Evolutionary conservation across 2,113 vertebrate species (phyloP).

Genomic region (Tretioscincus oriximinensis): DNA sequence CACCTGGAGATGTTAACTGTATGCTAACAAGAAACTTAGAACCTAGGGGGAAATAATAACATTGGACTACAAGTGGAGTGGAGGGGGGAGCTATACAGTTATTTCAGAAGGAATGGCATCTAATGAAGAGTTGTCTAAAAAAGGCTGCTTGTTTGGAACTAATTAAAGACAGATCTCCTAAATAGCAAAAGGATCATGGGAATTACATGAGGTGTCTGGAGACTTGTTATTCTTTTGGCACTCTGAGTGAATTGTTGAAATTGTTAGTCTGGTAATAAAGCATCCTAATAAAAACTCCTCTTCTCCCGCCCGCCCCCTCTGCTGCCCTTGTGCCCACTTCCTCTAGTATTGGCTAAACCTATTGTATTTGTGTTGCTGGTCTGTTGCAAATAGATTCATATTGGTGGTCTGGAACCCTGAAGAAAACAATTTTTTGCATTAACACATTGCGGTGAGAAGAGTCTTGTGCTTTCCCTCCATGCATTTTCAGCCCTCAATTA

Average conservation of each 20-base stretch:
- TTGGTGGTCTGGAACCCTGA: constrained; percentile 73
- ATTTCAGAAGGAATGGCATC: constrained; percentile 70
- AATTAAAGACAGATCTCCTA: constrained; percentile 79
- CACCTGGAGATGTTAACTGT: constrained; percentile 72
- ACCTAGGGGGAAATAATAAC: constrained; percentile 62
- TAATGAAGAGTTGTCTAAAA: constrained; percentile 68
- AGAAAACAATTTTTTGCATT: constrained; percentile 77
- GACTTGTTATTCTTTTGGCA: constrained; percentile 67
- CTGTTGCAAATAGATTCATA: constrained; percentile 74
- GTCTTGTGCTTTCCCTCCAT: constrained; percentile 79
- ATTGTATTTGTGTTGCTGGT: constrained; percentile 56
- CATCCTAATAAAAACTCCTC: constrained; percentile 68
- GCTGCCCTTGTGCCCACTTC: constrained; percentile 6
- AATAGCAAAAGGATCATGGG: constrained; percentile 78
- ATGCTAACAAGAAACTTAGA: constrained; percentile 68
- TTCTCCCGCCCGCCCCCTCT: constrained; percentile 33
- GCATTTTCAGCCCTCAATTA: constrained; percentile 85
- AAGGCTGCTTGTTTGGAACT: constrained; percentile 75
- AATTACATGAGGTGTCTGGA: constrained; percentile 74
- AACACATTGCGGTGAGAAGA: constrained; percentile 80
- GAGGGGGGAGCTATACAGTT: constrained; percentile 39
- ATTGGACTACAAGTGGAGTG: constrained; percentile 60
- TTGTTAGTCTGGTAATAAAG: constrained; percentile 66
- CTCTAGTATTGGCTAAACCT: constrained; percentile 54
- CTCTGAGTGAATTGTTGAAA: constrained; percentile 70